Evolutionary conservation across 2,797 vertebrate genomes (phyloP).

Genomic region (Threskiornis aethiopicus): DNA sequence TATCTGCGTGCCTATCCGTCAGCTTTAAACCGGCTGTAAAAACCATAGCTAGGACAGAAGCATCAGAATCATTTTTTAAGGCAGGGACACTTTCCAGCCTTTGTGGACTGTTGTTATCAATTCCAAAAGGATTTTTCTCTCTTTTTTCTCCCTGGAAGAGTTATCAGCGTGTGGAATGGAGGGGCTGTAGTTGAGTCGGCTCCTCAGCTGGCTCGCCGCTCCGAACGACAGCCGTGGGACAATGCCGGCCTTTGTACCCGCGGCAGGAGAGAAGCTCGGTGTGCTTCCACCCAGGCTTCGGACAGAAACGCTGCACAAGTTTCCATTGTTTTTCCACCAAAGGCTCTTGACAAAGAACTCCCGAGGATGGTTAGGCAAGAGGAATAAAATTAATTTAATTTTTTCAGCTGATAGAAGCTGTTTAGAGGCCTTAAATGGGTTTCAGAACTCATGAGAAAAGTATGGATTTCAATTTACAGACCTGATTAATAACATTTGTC

Average conservation of each 20-base stretch:
- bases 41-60: not conserved
- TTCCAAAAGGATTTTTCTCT: not conserved
- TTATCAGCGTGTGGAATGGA: not conserved
- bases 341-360: not conserved
- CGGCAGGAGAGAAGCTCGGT: not conserved
- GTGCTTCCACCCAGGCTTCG: not conserved
- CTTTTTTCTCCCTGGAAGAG: rapidly evolving
- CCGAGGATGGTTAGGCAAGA: not conserved
- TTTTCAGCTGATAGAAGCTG: slow-evolving; percentile 1
- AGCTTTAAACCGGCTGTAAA: not conserved
- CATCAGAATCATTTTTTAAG: not conserved
- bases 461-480: not conserved
- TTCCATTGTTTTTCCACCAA: not conserved
- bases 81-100: not conserved
- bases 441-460: slow-evolving; percentile 12
- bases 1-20: not conserved
- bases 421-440: not conserved
- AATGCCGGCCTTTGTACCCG: not conserved
- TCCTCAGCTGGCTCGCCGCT: not conserved
- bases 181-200: not conserved
- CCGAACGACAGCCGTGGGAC: not conserved
- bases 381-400: not conserved
- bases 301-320: not conserved
- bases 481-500: slow-evolving; percentile 20
- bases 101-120: not conserved